Evolutionary conservation across 2,797 vertebrate species (phyloP).

Genomic region (Hirundo rustica): DNA sequence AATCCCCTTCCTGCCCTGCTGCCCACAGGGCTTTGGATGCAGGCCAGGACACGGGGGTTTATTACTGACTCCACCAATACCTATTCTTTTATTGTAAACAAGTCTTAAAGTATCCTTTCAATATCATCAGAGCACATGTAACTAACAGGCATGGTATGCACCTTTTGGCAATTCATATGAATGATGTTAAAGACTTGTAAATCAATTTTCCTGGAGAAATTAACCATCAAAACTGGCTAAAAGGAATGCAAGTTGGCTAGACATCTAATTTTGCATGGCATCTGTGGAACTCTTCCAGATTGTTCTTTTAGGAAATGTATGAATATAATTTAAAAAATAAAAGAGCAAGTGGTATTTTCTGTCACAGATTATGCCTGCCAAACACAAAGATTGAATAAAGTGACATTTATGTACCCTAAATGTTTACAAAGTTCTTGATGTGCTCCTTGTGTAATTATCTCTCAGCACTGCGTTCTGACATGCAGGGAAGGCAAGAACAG

Average conservation of each 20-base stretch:
- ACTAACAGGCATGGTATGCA: neutral
- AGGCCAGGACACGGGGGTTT: neutral
- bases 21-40: neutral
- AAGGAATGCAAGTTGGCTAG: neutral
- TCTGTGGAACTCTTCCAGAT: neutral
- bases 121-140: neutral
- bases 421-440: slow-evolving; percentile 37
- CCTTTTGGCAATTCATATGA: neutral
- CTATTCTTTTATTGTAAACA: neutral
- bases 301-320: neutral
- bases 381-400: slow-evolving; percentile 27
- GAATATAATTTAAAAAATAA: neutral
- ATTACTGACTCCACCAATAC: neutral
- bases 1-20: neutral
- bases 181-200: neutral
- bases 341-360: neutral
- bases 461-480: slow-evolving; percentile 1
- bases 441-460: slow-evolving; percentile 38
- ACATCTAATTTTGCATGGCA: neutral
- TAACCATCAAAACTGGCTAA: neutral
- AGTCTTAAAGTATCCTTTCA: neutral
- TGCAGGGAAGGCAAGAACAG: neutral
- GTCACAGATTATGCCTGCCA: neutral
- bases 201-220: neutral
- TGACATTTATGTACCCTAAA: slow-evolving; percentile 27